Base-by-base conservation (phyloP, 92 coral and sea anemone species). In the Heteractis magnifica region DNA sequence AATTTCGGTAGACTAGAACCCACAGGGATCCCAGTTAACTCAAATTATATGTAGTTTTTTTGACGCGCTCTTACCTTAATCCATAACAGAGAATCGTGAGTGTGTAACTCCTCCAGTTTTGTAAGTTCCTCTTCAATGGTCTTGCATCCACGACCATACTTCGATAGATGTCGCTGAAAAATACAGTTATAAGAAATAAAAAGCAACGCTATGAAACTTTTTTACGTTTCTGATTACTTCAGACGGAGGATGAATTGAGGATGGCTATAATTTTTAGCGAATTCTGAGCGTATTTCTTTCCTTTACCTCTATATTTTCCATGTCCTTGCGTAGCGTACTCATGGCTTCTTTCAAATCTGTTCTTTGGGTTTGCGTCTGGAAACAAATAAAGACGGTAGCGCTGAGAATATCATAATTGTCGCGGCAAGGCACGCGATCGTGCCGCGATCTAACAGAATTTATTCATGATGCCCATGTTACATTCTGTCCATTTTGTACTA, bases 21-120 rank as follows among this genome's bases (percentile, higher is more conserved):
- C 50, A 78, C 64, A 78, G 70, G 50, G 19, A 52, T 53, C 81
- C 81, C 56, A 53, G 64, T 52, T 7, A 18, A 7, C 49, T 48
- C 7, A 50, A 48, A 13, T 16, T 52, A 34, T 0, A 34, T 34
- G 44, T 34, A 34, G 3, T 34, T 34, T 34, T 34, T 26, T 9
- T 51, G 10, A 51, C 3, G 23, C 13, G 8, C 3, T 6, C 50
- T 68, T 72, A 88, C 98, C 95, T 93, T 93, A 1, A 93, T 84
- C 98, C 98, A 93, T 60, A 85, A 58, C 10, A 93, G 82, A 1
- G 92, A 82, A 21, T 93, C 95, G 16, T 91, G 98, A 1, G 92
- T 83, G 56, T 88, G 86, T 13, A 91, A 78, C 81, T 93, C 98
- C 68, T 93, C 95, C 15, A 93, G 85, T 26, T 88, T 77, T 55